A percentile compares a stretch with the other conserved stretches of the same genome.
Evolutionary conservation across 2,113 vertebrate species (phyloP).

Genomic region (Plectropomus leopardus): DNA sequence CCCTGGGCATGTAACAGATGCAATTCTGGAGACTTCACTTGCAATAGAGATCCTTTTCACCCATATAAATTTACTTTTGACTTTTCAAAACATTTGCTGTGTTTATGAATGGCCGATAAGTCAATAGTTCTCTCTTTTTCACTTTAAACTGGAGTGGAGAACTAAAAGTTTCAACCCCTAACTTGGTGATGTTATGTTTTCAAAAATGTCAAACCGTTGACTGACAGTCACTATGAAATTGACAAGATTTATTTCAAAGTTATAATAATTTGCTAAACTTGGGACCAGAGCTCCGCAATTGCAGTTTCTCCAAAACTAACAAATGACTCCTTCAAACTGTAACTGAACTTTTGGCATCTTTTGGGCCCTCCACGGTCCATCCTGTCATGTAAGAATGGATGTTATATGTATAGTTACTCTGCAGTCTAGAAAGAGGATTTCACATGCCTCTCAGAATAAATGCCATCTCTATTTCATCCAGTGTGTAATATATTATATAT

Average conservation of each 20-base stretch:
- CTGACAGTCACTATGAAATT: neutral
- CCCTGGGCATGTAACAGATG: neutral
- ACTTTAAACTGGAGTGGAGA: neutral
- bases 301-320: neutral
- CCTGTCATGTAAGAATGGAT: no score
- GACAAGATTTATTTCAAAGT: neutral
- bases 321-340: neutral
- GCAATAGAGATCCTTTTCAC: neutral
- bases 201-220: neutral
- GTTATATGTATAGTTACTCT: no score
- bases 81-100: neutral
- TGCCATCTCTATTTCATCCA: no score
- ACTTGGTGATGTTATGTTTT: neutral
- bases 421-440: no score
- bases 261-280: neutral
- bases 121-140: no score
- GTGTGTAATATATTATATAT: no score
- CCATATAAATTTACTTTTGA: neutral
- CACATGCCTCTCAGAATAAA: no score
- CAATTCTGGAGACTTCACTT: neutral
- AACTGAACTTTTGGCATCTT: neutral
- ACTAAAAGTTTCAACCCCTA: neutral
- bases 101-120: constrained; percentile 2
- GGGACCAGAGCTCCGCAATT: neutral
- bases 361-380: no score